Evolutionary conservation across 2,888 invertebrate species (phyloP), one percentile per base, ranked within the genome.

Genomic region (Acleris literana): DNA sequence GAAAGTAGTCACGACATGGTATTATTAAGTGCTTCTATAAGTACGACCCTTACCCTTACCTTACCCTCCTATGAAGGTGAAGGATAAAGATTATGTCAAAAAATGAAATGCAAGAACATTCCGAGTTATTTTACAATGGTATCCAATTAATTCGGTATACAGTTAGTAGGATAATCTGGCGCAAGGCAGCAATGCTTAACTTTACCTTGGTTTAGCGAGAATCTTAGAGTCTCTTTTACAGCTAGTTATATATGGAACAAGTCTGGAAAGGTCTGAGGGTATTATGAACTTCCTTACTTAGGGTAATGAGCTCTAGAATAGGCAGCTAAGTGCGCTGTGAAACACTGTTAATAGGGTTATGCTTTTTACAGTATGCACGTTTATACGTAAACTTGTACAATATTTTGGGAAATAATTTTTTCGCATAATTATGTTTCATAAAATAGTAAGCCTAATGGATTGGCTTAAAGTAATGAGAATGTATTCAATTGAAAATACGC

Each of bases 111-210:
- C 39, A 13, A 13, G 13, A 39, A 39, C 39, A 17, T 18, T 54
- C 33, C n/a, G 17, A 17, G n/a, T 9, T 18, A 22, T 17, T n/a
- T 11, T n/a, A 9, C 44, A 44, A 43, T 56, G 4, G 33, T 43
- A 44, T 43, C 43, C 39, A 22, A 56, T 44, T 22, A 56, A 56
- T 56, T 18, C n/a, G 43, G n/a, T 43, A 56, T 18, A n/a, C 43
- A 33, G 25, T 25, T 7, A 7, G 33, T 9, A 9, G 55, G 44
- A 56, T 56, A 39, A n/a, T n/a, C 55, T 43, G 43, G 55, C 44
- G 43, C 13, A 39, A 39, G 39, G 39, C 13, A 39, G 13, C 39
- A 39, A 39, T 39, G 5, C 3, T 39, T 39, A 39, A 39, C 13
- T 39, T 39, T 13, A 13, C 16, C 17, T 46, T 5, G 46, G 43